Evolutionary conservation across 2,113 vertebrate species (phyloP).

Genomic region (Silurus glanis): DNA sequence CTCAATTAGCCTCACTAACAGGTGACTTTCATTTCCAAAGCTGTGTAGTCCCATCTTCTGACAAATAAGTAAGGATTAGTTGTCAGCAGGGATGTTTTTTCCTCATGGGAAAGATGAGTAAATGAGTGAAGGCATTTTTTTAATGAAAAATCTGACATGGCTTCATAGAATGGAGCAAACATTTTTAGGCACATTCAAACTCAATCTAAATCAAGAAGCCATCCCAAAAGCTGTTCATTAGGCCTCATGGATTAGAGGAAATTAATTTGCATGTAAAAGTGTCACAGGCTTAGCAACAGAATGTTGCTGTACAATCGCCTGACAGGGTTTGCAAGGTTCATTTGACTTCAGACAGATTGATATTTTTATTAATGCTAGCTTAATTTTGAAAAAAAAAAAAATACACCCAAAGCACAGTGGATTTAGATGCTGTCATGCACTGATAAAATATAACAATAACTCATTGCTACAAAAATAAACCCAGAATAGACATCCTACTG

Average conservation of each 20-base stretch:
- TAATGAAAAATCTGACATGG: not conserved
- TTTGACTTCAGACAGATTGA: conserved; percentile 45
- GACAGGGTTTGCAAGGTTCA: conserved; percentile 43
- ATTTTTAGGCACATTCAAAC: conserved; percentile 23
- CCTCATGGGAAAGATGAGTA: not conserved
- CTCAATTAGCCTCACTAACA: too few species aligned
- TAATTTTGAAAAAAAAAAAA: not conserved
- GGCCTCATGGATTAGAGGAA: conserved; percentile 42
- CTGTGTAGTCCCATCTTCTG: too few species aligned
- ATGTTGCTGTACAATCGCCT: conserved; percentile 47
- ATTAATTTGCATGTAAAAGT: conserved; percentile 53
- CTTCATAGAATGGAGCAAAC: not conserved
- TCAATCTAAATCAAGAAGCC: conserved; percentile 41
- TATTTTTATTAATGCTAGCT: not conserved
- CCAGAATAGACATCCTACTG: conserved; percentile 16
- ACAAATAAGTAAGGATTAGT: not conserved
- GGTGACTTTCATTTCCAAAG: too few species aligned
- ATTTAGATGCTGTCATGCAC: conserved; percentile 50
- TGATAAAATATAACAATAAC: conserved; percentile 50
- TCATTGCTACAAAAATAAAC: conserved; percentile 3
- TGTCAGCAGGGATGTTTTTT: not conserved
- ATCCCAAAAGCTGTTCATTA: conserved; percentile 43
- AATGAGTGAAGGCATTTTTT: not conserved
- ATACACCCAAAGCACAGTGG: not conserved
- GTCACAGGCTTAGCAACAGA: conserved; percentile 30